Conservation (phyloP, 2,797 vertebrate genomes). For the Tapirus indicus region DNA sequence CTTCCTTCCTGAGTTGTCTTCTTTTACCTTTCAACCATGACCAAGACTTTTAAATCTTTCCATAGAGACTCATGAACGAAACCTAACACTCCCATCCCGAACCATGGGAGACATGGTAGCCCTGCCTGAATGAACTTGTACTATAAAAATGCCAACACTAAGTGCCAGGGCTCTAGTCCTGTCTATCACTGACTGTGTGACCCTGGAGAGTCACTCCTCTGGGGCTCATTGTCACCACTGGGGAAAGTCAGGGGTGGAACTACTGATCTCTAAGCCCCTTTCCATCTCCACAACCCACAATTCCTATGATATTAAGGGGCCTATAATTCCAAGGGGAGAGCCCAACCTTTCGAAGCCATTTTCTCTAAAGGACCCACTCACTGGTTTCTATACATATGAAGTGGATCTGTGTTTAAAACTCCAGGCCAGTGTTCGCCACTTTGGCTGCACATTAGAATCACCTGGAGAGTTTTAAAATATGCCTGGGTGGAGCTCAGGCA, state of each 20-base stretch:
- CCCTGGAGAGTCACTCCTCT: background rate
- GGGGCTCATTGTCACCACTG: background rate
- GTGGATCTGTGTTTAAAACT: background rate
- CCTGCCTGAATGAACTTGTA: background rate
- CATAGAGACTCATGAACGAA: background rate
- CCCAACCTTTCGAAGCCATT: background rate
- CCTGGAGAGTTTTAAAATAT: background rate
- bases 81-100: background rate
- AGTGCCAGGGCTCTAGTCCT: background rate
- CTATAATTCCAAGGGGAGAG: background rate
- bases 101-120: fast-evolving
- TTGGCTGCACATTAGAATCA: background rate
- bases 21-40: constrained; percentile 24
- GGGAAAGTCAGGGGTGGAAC: background rate
- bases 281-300: background rate
- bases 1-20: background rate
- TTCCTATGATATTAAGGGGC: background rate
- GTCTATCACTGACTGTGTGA: background rate
- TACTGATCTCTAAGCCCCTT: background rate
- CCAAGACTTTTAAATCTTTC: constrained; percentile 6
- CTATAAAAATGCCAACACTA: background rate
- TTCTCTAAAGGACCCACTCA: background rate
- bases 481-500: background rate
- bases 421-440: background rate
- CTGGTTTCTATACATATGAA: background rate